A percentile compares a stretch with the other conserved stretches of the same genome.
phyloP scores from a whole-genome alignment of 1,140 invertebrate genomes.

The Drosophila sp. region DNA sequence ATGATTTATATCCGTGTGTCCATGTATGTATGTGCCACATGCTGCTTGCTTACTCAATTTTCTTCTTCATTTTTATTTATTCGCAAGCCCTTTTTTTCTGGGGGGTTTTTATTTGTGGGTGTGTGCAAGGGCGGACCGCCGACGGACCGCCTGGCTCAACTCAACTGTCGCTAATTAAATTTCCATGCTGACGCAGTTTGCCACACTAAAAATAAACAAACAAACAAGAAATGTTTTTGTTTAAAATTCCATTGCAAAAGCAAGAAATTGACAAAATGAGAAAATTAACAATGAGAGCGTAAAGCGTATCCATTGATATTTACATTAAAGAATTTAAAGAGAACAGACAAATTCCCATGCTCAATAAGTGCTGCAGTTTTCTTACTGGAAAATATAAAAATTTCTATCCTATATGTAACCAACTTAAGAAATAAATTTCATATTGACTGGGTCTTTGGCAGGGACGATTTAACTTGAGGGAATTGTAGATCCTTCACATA shows the following conservation, averaged over 20 bases:
- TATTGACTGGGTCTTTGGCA: too few relatives aligned
- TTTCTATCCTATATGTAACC: too few relatives aligned
- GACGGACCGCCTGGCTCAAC: constrained; percentile 36
- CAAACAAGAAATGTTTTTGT: constrained; percentile 48
- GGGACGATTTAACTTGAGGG: too few relatives aligned
- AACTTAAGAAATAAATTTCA: too few relatives aligned
- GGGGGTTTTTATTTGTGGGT: constrained; percentile 28
- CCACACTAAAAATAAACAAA: constrained; percentile 74
- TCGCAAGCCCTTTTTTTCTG: constrained; percentile 18
- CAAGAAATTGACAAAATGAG: constrained; percentile 11
- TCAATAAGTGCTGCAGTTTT: too few relatives aligned
- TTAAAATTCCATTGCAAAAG: constrained; percentile 38
- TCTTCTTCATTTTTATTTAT: constrained; percentile 10
- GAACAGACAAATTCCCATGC: too few relatives aligned
- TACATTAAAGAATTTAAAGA: neutral
- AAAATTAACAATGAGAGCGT: neutral
- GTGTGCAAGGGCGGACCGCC: neutral
- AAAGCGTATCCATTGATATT: neutral
- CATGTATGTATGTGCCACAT: constrained; percentile 21
- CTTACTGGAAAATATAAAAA: too few relatives aligned
- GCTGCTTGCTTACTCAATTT: neutral
- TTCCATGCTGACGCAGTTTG: constrained; percentile 71
- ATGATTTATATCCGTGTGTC: constrained; percentile 44
- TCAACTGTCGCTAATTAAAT: constrained; percentile 76
- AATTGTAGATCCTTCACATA: too few relatives aligned